Conservation (phyloP, 2,888 invertebrate species). For the Maniola hyperantus region DNA sequence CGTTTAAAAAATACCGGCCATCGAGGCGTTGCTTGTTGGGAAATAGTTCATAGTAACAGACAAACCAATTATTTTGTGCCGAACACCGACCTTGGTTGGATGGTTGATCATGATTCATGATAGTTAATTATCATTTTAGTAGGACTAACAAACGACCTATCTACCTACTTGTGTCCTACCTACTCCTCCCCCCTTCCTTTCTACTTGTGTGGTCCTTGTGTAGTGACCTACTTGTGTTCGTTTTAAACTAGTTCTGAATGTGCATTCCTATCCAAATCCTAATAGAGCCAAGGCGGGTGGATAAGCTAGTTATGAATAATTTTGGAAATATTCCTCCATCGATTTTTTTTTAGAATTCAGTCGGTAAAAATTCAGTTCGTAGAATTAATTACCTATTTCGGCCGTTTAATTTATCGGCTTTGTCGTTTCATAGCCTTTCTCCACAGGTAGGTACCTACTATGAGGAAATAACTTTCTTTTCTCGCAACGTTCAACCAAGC, state of each 20-base stretch:
- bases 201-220: too few species aligned
- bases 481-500: conserved; percentile 15
- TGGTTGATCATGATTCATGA: neutral
- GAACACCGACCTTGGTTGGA: neutral
- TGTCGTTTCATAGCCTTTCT: conserved; percentile 3
- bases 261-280: too few species aligned
- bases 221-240: too few species aligned
- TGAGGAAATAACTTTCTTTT: conserved; percentile 20
- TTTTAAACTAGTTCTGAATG: too few species aligned
- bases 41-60: conserved; percentile 19
- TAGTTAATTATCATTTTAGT: neutral
- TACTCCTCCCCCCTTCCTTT: too few species aligned
- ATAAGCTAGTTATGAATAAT: too few species aligned
- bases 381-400: conserved; percentile 10
- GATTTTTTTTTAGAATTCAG: neutral
- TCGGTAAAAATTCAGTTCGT: neutral
- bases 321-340: too few species aligned
- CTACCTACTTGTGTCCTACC: too few species aligned
- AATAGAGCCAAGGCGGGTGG: too few species aligned
- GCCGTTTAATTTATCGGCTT: conserved; percentile 11
- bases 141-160: neutral
- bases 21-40: conserved; percentile 36
- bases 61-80: neutral
- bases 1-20: conserved; percentile 54
- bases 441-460: conserved; percentile 3